Base-by-base conservation (phyloP, 2,797 vertebrate species). In the Mus spretus region DNA sequence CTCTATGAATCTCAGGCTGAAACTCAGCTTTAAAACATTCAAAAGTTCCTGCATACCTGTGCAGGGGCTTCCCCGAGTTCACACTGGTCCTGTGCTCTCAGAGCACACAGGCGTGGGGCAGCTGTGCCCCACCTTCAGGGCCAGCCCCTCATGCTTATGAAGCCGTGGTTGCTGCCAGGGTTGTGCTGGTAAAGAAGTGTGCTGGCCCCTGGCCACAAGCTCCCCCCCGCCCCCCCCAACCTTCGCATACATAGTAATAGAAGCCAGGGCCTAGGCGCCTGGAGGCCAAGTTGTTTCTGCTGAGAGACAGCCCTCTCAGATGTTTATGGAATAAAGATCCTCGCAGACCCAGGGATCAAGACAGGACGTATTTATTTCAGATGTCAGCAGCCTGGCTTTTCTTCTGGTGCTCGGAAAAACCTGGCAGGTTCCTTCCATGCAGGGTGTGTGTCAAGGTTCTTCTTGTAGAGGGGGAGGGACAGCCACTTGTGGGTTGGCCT, bases 331-430 rank as follows among this genome's bases (percentile, higher is more conserved):
- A 63, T 37, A 6, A 86, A 53, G 95, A 63, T 53, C 61, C 61
- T 40, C 0, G 26, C 10, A 55, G 93, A 74, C 67, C 78, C 75
- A 7, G 47, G 72, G 74, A n/a, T 75, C 78, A 37, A 67, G 65
- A 85, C 77, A 81, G 86, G 19, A 3, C 3, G 13, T 50, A 28
- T 86, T 89, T 81, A 67, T 93, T 67, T 91, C 77, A 53, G 94
- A 15, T 72, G 53, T 88, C 81, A 61, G 44, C n/a, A 85, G 81
- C 47, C 81, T 50, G 37, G 6, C 53, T 90, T 75, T 77, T 63
- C n/a, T 74, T 47, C 6, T 47, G 50, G 6, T 50, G 28, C 77
- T 96, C 87, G 65, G 81, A 72, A 22, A 94, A 77, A 19, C 59
- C 19, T 3, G 28, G 15, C 53, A 19, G 65, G 50, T 28, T 24